phyloP scores from a whole-genome alignment of 2,888 invertebrate species.

The Achlya flavicornis region DNA sequence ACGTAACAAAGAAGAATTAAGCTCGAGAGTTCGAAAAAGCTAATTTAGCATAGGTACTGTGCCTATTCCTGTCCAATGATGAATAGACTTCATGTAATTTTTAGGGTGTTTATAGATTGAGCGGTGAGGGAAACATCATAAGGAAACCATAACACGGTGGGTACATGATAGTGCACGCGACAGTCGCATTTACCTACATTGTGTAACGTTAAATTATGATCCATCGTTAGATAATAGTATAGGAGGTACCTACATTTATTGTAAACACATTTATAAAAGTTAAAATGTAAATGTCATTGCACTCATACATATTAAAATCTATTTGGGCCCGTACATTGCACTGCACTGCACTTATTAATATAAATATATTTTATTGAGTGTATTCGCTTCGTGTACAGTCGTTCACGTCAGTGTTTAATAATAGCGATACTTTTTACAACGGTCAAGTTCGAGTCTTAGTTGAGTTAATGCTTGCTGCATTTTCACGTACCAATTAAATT shows the following conservation, averaged over 20 bases:
- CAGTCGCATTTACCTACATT: no score
- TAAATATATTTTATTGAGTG: constrained; percentile 23
- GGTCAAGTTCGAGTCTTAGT: not conserved
- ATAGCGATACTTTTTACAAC: constrained; percentile 8
- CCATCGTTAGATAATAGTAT: not conserved
- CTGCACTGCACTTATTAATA: constrained; percentile 23
- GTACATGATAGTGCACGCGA: no score
- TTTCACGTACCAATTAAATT: not conserved
- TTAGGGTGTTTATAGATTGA: no score
- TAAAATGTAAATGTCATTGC: constrained; percentile 21
- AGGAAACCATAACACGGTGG: no score
- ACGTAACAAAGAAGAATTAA: no score
- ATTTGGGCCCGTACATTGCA: constrained; percentile 29
- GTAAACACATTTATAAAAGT: constrained; percentile 6
- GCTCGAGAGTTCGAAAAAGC: no score
- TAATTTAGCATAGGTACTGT: no score
- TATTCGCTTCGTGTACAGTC: constrained; percentile 29
- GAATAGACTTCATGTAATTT: no score
- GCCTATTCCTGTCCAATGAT: no score
- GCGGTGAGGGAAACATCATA: no score
- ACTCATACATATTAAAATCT: constrained; percentile 28
- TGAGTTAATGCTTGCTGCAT: not conserved
- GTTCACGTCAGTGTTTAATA: constrained; percentile 19
- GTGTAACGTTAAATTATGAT: no score
- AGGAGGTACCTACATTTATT: not conserved